These are phyloP conservation scores for Pseudocheirus occidentalis DNA, from an alignment of 2,797 vertebrate species.

Conservation along the genomic window DNA sequence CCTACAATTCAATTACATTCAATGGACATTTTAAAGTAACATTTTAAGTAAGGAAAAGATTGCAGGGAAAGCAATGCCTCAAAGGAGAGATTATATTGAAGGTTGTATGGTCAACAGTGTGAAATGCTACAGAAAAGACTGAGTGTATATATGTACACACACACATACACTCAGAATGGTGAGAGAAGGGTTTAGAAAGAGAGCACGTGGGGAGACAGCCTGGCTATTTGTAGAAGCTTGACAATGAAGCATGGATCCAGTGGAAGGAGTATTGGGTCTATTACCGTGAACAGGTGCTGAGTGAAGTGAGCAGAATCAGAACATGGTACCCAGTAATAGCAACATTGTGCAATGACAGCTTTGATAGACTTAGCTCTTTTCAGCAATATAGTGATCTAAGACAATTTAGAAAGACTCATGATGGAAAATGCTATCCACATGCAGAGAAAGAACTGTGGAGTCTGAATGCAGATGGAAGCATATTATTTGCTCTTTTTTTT, in stretches of 20 bases:
- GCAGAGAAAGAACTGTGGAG: no score
- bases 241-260: background rate
- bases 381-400: no score
- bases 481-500: no score
- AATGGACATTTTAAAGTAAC: background rate
- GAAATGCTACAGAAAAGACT: background rate
- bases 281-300: no score
- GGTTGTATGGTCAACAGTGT: background rate
- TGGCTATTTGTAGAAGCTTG: background rate
- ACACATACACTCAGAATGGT: background rate
- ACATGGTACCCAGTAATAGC: no score
- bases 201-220: background rate
- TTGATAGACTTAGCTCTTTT: no score
- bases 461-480: no score
- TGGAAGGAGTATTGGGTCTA: background rate
- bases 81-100: background rate
- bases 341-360: no score
- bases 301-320: no score
- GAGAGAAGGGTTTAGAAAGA: background rate
- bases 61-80: background rate
- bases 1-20: background rate
- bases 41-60: background rate
- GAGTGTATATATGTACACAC: no score
- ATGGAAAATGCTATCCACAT: no score
- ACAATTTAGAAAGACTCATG: no score